phyloP scores from a whole-genome alignment of 2,113 vertebrate genomes.

The Aldabrachelys gigantea region DNA sequence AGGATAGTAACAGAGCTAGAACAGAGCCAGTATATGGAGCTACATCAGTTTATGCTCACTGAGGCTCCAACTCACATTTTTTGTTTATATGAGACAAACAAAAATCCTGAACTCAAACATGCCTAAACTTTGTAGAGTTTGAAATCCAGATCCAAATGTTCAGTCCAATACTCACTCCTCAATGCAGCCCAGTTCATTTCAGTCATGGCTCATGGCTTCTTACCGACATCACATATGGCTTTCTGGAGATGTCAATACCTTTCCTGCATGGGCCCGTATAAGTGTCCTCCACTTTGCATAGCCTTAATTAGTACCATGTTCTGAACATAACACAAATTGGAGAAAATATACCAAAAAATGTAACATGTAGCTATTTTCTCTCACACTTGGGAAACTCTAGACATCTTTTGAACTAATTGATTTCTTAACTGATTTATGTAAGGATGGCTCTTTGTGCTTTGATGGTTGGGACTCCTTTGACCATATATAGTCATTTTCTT shows the following conservation, averaged over 20 bases:
- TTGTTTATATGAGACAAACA: neutral
- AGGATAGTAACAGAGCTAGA: neutral
- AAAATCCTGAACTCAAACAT: neutral
- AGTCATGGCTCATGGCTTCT: rapidly evolving
- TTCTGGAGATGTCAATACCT: neutral
- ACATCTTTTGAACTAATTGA: neutral
- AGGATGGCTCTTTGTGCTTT: neutral
- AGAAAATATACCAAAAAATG: neutral
- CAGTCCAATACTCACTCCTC: neutral
- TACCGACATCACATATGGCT: neutral
- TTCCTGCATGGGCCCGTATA: neutral
- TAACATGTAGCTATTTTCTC: neutral
- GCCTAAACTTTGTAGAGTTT: neutral
- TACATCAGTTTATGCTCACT: neutral
- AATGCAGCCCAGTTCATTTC: neutral
- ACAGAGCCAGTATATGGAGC: neutral
- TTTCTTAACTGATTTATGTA: neutral
- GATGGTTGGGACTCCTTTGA: neutral
- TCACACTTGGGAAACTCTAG: neutral
- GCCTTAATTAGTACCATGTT: neutral
- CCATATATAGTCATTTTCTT: neutral
- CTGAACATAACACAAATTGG: neutral
- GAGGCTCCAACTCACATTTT: neutral
- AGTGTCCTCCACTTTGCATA: neutral
- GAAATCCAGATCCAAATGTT: neutral